Conservation (phyloP, 2,113 vertebrate genomes). For the Pristiophorus japonicus region DNA sequence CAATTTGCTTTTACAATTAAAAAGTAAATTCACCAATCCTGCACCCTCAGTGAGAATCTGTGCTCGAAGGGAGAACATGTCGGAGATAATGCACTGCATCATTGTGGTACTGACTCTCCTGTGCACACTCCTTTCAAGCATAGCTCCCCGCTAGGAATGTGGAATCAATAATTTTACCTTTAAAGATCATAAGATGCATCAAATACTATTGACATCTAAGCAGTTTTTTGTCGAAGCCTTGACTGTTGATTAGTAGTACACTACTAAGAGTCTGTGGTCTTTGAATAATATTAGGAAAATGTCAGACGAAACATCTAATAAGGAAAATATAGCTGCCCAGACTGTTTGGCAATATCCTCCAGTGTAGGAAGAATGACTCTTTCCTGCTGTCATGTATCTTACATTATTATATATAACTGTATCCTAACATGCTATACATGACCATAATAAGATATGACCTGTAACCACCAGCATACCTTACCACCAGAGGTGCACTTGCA, state of each 20-base stretch:
- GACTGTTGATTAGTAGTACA: neutral
- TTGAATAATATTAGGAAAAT: neutral
- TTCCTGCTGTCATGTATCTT: too few species aligned
- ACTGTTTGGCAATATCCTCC: neutral
- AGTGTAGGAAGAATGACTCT: neutral
- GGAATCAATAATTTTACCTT: neutral
- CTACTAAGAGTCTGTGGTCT: neutral
- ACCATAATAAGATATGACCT: too few species aligned
- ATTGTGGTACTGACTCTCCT: neutral
- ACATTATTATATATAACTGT: too few species aligned
- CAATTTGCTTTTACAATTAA: neutral
- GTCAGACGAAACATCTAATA: neutral
- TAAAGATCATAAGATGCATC: neutral
- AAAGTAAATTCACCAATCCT: neutral
- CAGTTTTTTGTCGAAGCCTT: neutral
- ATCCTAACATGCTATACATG: too few species aligned
- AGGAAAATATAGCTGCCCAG: neutral
- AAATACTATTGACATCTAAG: neutral
- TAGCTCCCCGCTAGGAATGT: neutral
- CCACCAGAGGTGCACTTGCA: too few species aligned
- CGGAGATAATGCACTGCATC: neutral
- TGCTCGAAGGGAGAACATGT: neutral
- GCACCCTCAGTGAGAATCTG: neutral
- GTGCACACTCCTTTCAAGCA: neutral
- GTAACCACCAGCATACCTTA: too few species aligned